These are phyloP conservation scores for Fundulus diaphanus DNA, from an alignment of 2,797 vertebrate genomes.

Conservation along the genomic window DNA sequence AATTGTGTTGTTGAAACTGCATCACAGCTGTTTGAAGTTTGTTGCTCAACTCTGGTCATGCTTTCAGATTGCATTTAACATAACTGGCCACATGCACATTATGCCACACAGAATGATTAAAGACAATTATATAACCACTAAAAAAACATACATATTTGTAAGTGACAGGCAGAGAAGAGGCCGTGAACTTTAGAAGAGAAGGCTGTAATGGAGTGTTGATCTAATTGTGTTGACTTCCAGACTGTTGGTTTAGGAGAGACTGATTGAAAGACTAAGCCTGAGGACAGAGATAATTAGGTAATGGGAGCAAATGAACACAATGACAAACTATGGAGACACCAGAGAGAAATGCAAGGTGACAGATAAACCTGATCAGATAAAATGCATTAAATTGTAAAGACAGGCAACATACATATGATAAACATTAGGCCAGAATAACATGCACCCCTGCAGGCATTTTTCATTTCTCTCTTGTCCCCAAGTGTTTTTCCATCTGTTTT, in stretches of 20 bases:
- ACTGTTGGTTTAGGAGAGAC: conserved; percentile 25
- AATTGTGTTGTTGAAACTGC: conserved; percentile 21
- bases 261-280: conserved; percentile 27
- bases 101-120: neutral
- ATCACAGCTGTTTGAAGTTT: conserved; percentile 31
- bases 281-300: conserved; percentile 53
- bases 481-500: neutral
- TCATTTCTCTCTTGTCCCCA: neutral
- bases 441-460: conserved; percentile 2
- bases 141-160: conserved; percentile 10
- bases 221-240: conserved; percentile 45
- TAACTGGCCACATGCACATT: conserved; percentile 1
- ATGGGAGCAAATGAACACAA: conserved; percentile 39
- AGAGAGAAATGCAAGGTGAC: conserved; percentile 38
- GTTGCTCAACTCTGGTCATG: conserved; percentile 48
- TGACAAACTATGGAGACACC: neutral
- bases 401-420: conserved; percentile 21
- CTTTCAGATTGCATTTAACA: conserved; percentile 49
- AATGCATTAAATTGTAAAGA: conserved; percentile 29
- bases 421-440: neutral
- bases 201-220: conserved; percentile 41
- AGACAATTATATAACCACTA: conserved; percentile 10
- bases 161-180: conserved; percentile 48
- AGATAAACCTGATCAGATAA: conserved; percentile 23
- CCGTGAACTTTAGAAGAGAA: conserved; percentile 28